These are phyloP conservation scores for Chlorops oryzae DNA, from an alignment of 1,140 invertebrate genomes.

Conservation along the genomic window DNA sequence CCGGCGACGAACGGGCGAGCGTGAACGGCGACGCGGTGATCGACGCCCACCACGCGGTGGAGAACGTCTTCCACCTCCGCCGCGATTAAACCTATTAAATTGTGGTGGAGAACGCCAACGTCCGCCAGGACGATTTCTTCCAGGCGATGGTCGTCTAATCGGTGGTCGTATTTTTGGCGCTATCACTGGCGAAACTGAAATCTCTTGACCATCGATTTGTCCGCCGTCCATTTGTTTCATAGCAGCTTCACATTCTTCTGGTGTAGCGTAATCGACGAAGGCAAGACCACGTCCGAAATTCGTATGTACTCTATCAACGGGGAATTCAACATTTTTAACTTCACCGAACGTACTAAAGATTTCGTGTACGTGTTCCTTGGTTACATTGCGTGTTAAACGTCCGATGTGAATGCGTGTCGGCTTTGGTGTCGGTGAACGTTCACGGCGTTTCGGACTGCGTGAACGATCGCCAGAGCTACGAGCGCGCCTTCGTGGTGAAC, in stretches of 20 bases:
- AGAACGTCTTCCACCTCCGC: constrained; percentile 32
- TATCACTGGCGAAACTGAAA: constrained; percentile 85
- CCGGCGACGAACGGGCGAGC: constrained; percentile 41
- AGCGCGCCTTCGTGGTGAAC: constrained; percentile 34
- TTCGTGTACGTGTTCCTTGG: constrained; percentile 87
- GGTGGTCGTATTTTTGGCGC: constrained; percentile 64
- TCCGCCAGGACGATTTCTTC: constrained; percentile 54
- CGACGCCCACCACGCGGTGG: constrained; percentile 27
- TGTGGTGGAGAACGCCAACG: constrained; percentile 59
- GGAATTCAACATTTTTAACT: constrained; percentile 86
- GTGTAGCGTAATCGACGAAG: constrained; percentile 89
- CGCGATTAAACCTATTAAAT: constrained; percentile 41
- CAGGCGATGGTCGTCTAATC: constrained; percentile 58
- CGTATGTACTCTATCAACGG: constrained; percentile 77
- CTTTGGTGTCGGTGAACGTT: constrained; percentile 76
- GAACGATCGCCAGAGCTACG: constrained; percentile 33
- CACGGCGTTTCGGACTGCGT: constrained; percentile 51
- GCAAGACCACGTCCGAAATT: constrained; percentile 84
- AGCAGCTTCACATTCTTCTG: constrained; percentile 95
- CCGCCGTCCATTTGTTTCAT: constrained; percentile 99
- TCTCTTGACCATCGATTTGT: constrained; percentile 87
- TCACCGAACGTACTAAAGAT: constrained; percentile 91
- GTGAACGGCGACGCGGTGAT: constrained; percentile 41
- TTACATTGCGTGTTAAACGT: constrained; percentile 85
- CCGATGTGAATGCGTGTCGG: constrained; percentile 91